Evolutionary conservation across 2,113 vertebrate species (phyloP).

Genomic region (Columba janthina): DNA sequence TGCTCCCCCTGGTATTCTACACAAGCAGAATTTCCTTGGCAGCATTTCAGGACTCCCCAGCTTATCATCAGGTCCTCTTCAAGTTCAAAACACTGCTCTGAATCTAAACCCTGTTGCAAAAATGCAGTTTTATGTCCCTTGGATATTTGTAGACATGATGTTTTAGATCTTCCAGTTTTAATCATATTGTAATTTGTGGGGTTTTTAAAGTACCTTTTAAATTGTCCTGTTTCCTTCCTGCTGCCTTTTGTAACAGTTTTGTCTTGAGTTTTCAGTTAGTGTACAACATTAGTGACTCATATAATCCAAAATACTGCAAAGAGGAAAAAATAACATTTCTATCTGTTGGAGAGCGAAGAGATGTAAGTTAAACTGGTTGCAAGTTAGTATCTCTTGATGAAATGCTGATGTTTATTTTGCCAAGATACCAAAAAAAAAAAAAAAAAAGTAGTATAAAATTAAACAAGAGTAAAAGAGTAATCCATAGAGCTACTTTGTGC

Average conservation of each 20-base stretch:
- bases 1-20: background rate
- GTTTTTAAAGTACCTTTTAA: background rate
- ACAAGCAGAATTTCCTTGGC: background rate
- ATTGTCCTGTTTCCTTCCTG: background rate
- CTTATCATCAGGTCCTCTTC: background rate
- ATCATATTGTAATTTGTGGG: background rate
- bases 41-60: background rate
- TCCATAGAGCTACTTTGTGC: constrained; percentile 14
- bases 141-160: background rate
- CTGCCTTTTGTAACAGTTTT: background rate
- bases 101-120: background rate
- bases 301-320: background rate
- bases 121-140: background rate
- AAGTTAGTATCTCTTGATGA: background rate
- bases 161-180: background rate
- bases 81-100: background rate
- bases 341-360: background rate
- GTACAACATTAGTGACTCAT: background rate
- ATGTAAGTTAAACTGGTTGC: background rate
- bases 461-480: constrained; percentile 14
- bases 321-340: background rate
- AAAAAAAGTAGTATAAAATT: background rate
- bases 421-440: background rate
- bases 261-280: background rate
- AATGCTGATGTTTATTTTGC: constrained; percentile 11